Base-by-base conservation (phyloP, 2,888 invertebrate species). In the Chloroclystis v-ata region DNA sequence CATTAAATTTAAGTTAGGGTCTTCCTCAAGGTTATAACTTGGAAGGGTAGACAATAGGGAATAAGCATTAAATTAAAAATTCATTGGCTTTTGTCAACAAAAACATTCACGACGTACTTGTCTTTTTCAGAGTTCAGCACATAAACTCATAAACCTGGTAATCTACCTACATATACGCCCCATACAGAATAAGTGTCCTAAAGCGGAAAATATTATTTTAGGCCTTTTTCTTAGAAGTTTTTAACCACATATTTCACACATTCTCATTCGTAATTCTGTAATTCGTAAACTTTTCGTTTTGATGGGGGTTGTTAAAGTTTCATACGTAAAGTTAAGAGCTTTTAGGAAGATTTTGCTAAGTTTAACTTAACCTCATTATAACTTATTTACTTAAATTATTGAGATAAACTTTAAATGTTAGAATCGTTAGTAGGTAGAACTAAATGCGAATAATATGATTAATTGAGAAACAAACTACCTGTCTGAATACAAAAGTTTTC, bases 401-500 rank as follows among this genome's bases (percentile, higher is more conserved):
- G 32, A 14, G 14, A 6, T n/a, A 32, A 33, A 16, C 32, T 33
- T 33, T 20, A 4, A 2, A 20, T 5, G 5, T 20, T 20, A 20
- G 20, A 20, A 20, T 20, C 20, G 20, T 2, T 20, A 20, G 20
- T n/a, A n/a, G n/a, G n/a, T n/a, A n/a, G n/a, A n/a, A n/a, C n/a
- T n/a, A n/a, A n/a, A n/a, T n/a, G n/a, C n/a, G n/a, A n/a, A 11
- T 28, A 6, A 11, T 28, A 6, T 26, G 3, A 26, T 6, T 6
- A 2, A 11, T 32, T 2, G 10, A 37, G 40, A 28, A 55, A 46
- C 35, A 46, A 54, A 44, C 55, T 43, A 59, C 58, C 54, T 59
- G 45, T 43, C 43, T 38, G 42, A 30, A 35, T 43, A 45, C 35
- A 42, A 54, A 52, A 68, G 56, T 70, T 67, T 60, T 60, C 63